These are phyloP conservation scores for Orthosia cruda DNA, from an alignment of 2,888 invertebrate genomes.

Conservation along the genomic window DNA sequence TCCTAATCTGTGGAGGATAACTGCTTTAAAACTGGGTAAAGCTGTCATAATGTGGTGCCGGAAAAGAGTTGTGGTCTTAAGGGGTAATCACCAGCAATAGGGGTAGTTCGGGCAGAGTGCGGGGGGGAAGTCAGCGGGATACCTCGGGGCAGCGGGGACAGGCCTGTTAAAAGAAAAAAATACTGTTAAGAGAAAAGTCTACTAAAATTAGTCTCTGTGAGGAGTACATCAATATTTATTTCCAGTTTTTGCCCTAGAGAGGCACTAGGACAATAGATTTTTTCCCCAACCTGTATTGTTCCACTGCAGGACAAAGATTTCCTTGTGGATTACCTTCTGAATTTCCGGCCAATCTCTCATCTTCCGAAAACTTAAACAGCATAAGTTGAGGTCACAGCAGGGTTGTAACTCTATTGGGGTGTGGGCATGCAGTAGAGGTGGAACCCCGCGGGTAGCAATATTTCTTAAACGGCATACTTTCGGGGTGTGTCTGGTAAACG, in stretches of 20 bases:
- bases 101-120: constrained; percentile 92
- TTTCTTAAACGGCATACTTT: too few relatives aligned
- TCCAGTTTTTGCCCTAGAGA: too few relatives aligned
- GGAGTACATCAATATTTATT: too few relatives aligned
- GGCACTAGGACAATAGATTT: too few relatives aligned
- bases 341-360: too few relatives aligned
- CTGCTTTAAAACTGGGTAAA: too few relatives aligned
- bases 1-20: too few relatives aligned
- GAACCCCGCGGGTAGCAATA: too few relatives aligned
- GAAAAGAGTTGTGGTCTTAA: constrained; percentile 43
- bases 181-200: not conserved
- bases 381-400: constrained; percentile 70
- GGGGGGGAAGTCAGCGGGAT: constrained; percentile 90
- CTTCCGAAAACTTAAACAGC: constrained; percentile 46
- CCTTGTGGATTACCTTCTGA: too few relatives aligned
- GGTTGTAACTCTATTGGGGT: constrained; percentile 83
- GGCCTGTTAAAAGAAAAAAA: constrained; percentile 76
- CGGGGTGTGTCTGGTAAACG: too few relatives aligned
- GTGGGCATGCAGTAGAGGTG: constrained; percentile 76
- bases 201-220: not conserved
- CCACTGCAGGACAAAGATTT: too few relatives aligned
- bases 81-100: constrained; percentile 85
- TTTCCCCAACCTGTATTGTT: too few relatives aligned
- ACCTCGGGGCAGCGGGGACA: constrained; percentile 82
- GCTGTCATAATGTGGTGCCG: constrained; percentile 45